A percentile compares a stretch with the other conserved stretches of the same genome.
Conservation (phyloP, 2,113 vertebrate genomes). For the Larimichthys polyactis region DNA sequence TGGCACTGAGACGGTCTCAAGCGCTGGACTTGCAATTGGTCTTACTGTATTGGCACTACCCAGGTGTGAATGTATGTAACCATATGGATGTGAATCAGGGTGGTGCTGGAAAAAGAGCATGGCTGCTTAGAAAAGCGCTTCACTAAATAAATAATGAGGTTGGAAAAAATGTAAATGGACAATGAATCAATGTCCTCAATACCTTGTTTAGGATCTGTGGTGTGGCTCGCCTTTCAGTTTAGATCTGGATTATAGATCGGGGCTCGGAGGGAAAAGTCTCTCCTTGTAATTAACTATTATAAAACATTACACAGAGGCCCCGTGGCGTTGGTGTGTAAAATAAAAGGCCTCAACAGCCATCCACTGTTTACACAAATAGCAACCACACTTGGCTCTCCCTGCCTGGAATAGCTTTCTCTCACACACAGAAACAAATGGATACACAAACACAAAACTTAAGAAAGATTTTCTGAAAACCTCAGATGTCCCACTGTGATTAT, state of each 20-base stretch:
- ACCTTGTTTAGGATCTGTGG: conserved; percentile 65
- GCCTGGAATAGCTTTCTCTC: conserved; percentile 32
- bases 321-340: conserved; percentile 72
- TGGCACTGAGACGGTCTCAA: neutral
- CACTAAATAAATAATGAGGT: conserved; percentile 59
- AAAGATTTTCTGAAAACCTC: conserved; percentile 43
- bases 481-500: conserved; percentile 47
- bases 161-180: conserved; percentile 50
- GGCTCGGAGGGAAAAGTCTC: conserved; percentile 48
- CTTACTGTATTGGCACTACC: conserved; percentile 1
- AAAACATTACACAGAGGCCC: conserved; percentile 65
- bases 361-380: conserved; percentile 76
- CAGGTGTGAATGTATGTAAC: conserved; percentile 35
- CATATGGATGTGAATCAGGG: conserved; percentile 32
- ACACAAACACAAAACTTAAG: neutral
- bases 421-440: conserved; percentile 37
- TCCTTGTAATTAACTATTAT: conserved; percentile 73
- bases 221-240: conserved; percentile 56
- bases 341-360: conserved; percentile 67
- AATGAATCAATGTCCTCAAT: conserved; percentile 54
- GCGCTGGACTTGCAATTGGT: conserved; percentile 8
- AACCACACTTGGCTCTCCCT: conserved; percentile 57
- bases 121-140: conserved; percentile 9
- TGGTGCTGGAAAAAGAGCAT: conserved; percentile 22
- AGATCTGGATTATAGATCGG: conserved; percentile 65